phyloP scores from a whole-genome alignment of 2,888 invertebrate genomes.

The Eupelmus urozonus region DNA sequence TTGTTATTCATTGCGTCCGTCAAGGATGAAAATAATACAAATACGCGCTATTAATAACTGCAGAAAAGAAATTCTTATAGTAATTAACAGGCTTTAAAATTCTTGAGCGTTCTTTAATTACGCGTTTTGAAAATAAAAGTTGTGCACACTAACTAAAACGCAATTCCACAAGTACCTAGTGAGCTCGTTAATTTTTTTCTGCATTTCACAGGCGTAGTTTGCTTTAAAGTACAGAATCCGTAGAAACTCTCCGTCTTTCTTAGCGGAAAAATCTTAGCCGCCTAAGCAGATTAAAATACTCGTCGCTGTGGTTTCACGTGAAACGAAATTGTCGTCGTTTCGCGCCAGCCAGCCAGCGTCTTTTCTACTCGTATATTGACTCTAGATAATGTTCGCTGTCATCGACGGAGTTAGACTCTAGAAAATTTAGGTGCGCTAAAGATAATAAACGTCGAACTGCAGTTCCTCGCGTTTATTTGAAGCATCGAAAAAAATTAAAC shows the following conservation, averaged over 20 bases:
- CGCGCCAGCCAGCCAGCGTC: neutral
- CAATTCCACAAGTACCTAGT: too few relatives aligned
- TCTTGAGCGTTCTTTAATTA: too few relatives aligned
- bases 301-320: neutral
- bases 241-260: neutral
- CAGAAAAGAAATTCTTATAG: too few relatives aligned
- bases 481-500: neutral
- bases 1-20: too few relatives aligned
- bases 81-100: too few relatives aligned
- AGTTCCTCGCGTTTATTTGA: too few relatives aligned
- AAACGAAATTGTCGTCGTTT: conserved; percentile 7
- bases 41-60: too few relatives aligned
- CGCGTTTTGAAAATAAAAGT: too few relatives aligned
- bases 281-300: neutral
- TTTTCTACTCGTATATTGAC: conserved; percentile 6
- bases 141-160: too few relatives aligned
- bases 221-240: neutral
- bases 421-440: neutral
- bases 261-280: neutral
- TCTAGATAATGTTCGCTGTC: conserved; percentile 14
- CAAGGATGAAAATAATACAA: too few relatives aligned
- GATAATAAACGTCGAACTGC: neutral
- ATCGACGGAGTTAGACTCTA: neutral
- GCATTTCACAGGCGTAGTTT: too few relatives aligned
- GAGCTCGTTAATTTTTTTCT: too few relatives aligned